Percentiles rank a stretch among this genome's conserved stretches.
Evolutionary conservation across 1,140 invertebrate genomes (phyloP).

Genomic region (Delia radicum): DNA sequence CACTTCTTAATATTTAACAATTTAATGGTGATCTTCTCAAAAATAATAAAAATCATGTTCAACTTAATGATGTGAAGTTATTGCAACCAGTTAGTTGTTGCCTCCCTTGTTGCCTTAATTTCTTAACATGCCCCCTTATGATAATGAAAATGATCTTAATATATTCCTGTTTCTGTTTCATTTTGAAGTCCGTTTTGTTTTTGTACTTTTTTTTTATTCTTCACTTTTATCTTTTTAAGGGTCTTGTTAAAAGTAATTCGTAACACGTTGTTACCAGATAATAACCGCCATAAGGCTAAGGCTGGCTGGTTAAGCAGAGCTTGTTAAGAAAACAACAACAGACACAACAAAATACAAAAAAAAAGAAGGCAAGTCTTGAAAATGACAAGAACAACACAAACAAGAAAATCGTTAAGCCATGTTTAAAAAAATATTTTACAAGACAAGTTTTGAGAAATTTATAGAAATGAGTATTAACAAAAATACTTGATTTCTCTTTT

Average conservation of each 20-base stretch:
- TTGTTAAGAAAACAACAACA: not conserved
- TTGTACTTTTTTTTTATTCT: conserved; percentile 29
- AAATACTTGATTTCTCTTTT: not conserved
- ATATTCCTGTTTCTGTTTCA: not conserved
- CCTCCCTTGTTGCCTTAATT: conserved; percentile 25
- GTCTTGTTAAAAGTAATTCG: conserved; percentile 57
- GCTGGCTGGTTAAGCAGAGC: not conserved
- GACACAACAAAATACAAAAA: no score
- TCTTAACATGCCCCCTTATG: not conserved
- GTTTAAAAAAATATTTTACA: not conserved
- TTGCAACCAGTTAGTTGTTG: conserved; percentile 34
- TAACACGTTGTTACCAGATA: conserved; percentile 57
- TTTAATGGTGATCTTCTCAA: not conserved
- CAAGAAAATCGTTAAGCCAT: not conserved
- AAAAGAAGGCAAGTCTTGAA: no score
- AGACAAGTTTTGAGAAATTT: not conserved
- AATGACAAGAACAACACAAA: not conserved
- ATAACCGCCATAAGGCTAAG: conserved; percentile 30
- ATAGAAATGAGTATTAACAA: not conserved
- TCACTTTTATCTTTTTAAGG: conserved; percentile 43
- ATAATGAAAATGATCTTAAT: not conserved
- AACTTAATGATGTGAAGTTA: conserved; percentile 36
- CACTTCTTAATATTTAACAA: not conserved
- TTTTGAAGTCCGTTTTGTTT: not conserved
- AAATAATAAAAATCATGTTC: not conserved